A percentile compares a stretch with the other conserved stretches of the same genome.
phyloP scores from a whole-genome alignment of 2,888 invertebrate species.

The Ochropleura plecta region DNA sequence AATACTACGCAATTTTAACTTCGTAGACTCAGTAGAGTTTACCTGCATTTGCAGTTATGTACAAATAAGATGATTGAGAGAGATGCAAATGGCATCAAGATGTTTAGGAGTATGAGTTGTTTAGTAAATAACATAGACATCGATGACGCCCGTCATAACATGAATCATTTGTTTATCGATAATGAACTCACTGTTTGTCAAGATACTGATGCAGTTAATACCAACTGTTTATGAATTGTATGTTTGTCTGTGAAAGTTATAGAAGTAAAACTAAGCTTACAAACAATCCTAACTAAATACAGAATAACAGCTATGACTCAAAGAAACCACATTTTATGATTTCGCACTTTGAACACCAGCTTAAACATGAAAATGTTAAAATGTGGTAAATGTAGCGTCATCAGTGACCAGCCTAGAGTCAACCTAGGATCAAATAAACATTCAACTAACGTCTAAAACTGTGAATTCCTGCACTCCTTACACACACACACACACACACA shows the following conservation, averaged over 20 bases:
- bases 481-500: not conserved
- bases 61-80: not conserved
- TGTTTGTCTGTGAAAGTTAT: not conserved
- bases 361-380: not conserved
- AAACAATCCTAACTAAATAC: not conserved
- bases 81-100: not conserved
- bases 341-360: not conserved
- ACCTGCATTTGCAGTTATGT: not conserved
- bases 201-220: not conserved
- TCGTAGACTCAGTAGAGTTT: not conserved
- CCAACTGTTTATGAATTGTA: not conserved
- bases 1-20: conserved; percentile 34
- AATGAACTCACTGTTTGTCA: not conserved
- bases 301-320: not conserved
- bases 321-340: conserved; percentile 2
- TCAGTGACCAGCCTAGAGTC: not conserved
- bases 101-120: not conserved
- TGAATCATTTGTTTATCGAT: not conserved
- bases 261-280: not conserved
- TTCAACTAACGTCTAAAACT: conserved; percentile 1
- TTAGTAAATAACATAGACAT: not conserved
- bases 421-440: not conserved
- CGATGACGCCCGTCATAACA: not conserved
- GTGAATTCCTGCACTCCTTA: not conserved
- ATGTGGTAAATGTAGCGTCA: not conserved